These are phyloP conservation scores for Zaprionus tsacasi DNA, from an alignment of 1,140 invertebrate species.

Conservation along the genomic window DNA sequence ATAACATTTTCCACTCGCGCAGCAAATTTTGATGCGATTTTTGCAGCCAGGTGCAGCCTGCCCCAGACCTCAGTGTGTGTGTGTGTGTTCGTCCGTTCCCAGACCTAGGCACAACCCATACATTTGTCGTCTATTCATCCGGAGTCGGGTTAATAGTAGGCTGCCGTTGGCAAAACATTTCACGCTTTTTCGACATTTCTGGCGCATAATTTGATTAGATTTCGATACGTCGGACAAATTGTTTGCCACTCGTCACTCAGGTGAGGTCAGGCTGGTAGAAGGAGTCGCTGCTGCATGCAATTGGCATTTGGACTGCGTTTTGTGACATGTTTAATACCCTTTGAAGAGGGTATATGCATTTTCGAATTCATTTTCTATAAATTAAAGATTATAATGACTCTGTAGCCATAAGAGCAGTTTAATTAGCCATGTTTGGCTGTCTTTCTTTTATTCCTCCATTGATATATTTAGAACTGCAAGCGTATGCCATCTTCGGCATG, in stretches of 20 bases:
- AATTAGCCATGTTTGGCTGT: no score
- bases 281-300: slow-evolving; percentile 11
- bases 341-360: no score
- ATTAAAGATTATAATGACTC: no score
- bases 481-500: no score
- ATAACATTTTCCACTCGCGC: slow-evolving; percentile 76
- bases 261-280: no score
- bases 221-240: slow-evolving; percentile 71
- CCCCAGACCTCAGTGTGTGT: background rate
- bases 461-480: no score
- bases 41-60: slow-evolving; percentile 26
- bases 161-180: slow-evolving; percentile 65
- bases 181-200: slow-evolving; percentile 81
- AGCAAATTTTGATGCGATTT: slow-evolving; percentile 69
- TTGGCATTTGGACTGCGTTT: slow-evolving; percentile 30
- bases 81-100: background rate
- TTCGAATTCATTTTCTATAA: no score
- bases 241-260: slow-evolving; percentile 42
- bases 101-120: background rate
- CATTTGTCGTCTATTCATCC: background rate
- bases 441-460: no score
- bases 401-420: no score
- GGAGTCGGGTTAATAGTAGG: slow-evolving; percentile 53
- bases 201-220: slow-evolving; percentile 82
- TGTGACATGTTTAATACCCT: slow-evolving; percentile 34